Conservation (phyloP, 2,797 vertebrate species). For the Craterocephalus amniculus region DNA sequence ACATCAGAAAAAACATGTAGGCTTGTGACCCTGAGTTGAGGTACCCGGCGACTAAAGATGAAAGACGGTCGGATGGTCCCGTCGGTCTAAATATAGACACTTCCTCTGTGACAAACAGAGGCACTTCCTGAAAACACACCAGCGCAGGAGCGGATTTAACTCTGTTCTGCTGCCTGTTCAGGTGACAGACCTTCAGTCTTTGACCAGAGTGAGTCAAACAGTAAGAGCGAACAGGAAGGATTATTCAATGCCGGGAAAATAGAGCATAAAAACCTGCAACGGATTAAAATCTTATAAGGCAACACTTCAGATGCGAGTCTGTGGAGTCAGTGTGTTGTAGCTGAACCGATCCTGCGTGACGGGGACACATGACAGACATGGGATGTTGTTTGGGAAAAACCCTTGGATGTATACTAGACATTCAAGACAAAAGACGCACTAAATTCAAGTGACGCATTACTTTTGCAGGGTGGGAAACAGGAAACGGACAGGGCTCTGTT, state of each 20-base stretch:
- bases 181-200: slow-evolving; percentile 35
- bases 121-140: slow-evolving; percentile 64
- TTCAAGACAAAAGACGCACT: slow-evolving; percentile 51
- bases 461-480: slow-evolving; percentile 32
- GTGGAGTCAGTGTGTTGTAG: slow-evolving; percentile 42
- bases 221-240: slow-evolving; percentile 15
- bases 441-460: slow-evolving; percentile 46
- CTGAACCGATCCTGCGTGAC: slow-evolving; percentile 67
- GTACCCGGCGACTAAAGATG: slow-evolving; percentile 45
- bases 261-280: slow-evolving; percentile 26
- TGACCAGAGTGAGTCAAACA: slow-evolving; percentile 5
- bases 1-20: slow-evolving; percentile 32
- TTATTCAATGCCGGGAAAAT: slow-evolving; percentile 9
- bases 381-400: slow-evolving; percentile 71
- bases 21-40: slow-evolving; percentile 55
- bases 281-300: slow-evolving; percentile 17
- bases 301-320: slow-evolving; percentile 28
- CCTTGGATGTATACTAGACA: slow-evolving; percentile 46
- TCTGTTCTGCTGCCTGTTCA: slow-evolving; percentile 35
- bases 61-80: slow-evolving; percentile 56
- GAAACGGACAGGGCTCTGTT: slow-evolving; percentile 16
- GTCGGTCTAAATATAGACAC: slow-evolving; percentile 67
- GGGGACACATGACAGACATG: slow-evolving; percentile 75
- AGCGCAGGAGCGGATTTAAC: slow-evolving; percentile 13
- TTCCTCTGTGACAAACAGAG: slow-evolving; percentile 62